Evolutionary conservation across 1,140 invertebrate species (phyloP).

Genomic region (Papilio machaon): DNA sequence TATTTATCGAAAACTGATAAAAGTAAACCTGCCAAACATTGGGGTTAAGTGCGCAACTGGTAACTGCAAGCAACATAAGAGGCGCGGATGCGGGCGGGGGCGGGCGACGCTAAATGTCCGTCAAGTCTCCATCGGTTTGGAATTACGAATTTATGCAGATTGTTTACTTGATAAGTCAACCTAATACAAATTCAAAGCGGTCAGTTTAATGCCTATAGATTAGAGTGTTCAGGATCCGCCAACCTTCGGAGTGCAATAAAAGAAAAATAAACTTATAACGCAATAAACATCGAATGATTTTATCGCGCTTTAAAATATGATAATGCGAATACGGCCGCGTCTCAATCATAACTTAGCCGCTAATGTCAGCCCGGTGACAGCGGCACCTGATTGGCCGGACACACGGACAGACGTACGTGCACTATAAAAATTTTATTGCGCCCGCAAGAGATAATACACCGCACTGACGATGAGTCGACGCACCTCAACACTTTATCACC

Average conservation of each 20-base stretch:
- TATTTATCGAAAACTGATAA: not conserved
- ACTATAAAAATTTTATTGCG: slow-evolving; percentile 66
- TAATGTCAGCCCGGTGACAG: slow-evolving; percentile 60
- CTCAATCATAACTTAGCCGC: slow-evolving; percentile 68
- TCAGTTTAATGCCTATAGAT: slow-evolving; percentile 32
- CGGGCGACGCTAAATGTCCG: not conserved
- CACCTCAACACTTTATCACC: slow-evolving; percentile 5
- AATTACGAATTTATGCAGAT: slow-evolving; percentile 39
- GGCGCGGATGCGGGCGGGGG: not conserved
- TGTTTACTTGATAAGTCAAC: slow-evolving; percentile 31
- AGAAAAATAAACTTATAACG: slow-evolving; percentile 51
- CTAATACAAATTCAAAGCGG: slow-evolving; percentile 34
- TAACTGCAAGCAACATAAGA: not conserved
- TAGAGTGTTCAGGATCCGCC: slow-evolving; percentile 29
- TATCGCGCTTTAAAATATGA: slow-evolving; percentile 63
- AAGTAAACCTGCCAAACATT: not conserved
- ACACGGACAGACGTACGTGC: slow-evolving; percentile 45
- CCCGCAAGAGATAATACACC: slow-evolving; percentile 40
- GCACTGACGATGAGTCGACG: not conserved
- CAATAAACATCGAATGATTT: slow-evolving; percentile 64
- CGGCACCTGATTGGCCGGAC: slow-evolving; percentile 56
- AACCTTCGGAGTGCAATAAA: slow-evolving; percentile 54
- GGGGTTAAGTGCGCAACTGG: slow-evolving; percentile 20
- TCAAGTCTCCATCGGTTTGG: slow-evolving; percentile 18
- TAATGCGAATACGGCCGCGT: slow-evolving; percentile 60